phyloP scores from a whole-genome alignment of 2,888 invertebrate species.

The Capitulum mitella region DNA sequence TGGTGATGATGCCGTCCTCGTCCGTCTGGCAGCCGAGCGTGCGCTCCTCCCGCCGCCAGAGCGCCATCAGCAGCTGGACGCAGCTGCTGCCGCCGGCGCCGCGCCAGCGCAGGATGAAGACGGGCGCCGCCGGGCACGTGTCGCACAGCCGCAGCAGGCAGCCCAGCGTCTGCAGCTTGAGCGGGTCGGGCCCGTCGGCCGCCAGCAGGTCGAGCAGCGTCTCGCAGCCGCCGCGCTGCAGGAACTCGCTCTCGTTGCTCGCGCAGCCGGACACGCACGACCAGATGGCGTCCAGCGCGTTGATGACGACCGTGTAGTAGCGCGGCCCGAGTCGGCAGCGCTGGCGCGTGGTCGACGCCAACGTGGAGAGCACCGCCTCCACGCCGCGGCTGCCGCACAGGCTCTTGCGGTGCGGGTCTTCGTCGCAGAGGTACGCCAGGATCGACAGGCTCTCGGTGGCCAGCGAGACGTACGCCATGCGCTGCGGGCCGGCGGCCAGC shows the following conservation, averaged over 20 bases:
- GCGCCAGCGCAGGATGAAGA: slow-evolving; percentile 5
- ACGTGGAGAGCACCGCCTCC: not conserved
- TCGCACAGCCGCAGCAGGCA: slow-evolving; percentile 12
- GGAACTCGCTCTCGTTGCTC: not conserved
- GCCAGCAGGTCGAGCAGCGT: not conserved
- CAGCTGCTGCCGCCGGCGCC: not conserved
- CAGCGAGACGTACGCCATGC: slow-evolving; percentile 6
- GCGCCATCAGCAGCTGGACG: slow-evolving; percentile 12
- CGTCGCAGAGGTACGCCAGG: not conserved
- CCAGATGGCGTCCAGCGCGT: slow-evolving; percentile 7
- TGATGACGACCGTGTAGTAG: slow-evolving; percentile 1
- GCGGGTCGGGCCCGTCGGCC: not conserved
- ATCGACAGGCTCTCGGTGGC: not conserved
- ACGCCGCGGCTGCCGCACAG: slow-evolving; percentile 2
- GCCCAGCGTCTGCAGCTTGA: slow-evolving; percentile 11
- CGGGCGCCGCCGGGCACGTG: not conserved
- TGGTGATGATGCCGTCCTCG: not conserved
- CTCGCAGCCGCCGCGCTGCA: not conserved
- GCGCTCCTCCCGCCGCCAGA: not conserved
- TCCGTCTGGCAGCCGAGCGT: not conserved
- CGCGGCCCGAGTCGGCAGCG: slow-evolving; percentile 7
- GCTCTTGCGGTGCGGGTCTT: not conserved
- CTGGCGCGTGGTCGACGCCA: not conserved
- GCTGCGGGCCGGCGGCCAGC: not conserved
- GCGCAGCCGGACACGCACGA: not conserved